Evolutionary conservation across 2,888 invertebrate species (phyloP), one percentile per base, ranked within the genome.

Genomic region (Apomyelois bistriatella): DNA sequence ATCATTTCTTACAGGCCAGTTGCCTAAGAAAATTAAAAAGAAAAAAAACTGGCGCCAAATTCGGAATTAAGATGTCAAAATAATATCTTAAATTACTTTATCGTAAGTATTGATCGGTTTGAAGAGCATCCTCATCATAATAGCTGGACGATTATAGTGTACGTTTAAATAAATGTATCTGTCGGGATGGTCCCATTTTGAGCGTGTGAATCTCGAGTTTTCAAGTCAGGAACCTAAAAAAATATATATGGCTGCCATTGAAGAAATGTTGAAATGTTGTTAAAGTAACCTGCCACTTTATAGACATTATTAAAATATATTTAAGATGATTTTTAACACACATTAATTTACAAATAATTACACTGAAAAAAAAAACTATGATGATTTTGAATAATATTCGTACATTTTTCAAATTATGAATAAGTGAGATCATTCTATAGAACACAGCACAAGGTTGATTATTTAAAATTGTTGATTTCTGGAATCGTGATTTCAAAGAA

Each of bases 171-270:
- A 61, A 70, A 70, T 70, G 60, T 63, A 62, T 62, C 61, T 70
- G 69, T 71, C 64, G 60, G 57, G 73, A 74, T 76, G 72, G 67
- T 73, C 74, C 75, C 78, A 76, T 74, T 79, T 74, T 66, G 64
- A 80, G 69, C 85, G 85, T 85, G 85, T 85, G 85, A 85, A 85
- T 75, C 75, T 72, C 60, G 58, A 58, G 54, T 59, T 64, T 64
- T 59, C 53, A 58, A 57, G 52, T 53, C 58, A 59, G 53, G 58
- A 63, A 53, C 57, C 65, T 62, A 66, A 68, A 66, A 60, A 62
- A 58, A 57, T 59, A 66, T n/a, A 7, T 60, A 71, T 67, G 70
- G 66, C 72, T 60, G 71, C 72, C 79, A 78, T 80, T 82, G 81
- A 79, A 72, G 75, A 82, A 74, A 76, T 70, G 72, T 75, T 76